Percentiles rank a stretch among this genome's conserved stretches.
phyloP scores from a whole-genome alignment of 2,888 invertebrate genomes.

The Argyresthia goedartella region DNA sequence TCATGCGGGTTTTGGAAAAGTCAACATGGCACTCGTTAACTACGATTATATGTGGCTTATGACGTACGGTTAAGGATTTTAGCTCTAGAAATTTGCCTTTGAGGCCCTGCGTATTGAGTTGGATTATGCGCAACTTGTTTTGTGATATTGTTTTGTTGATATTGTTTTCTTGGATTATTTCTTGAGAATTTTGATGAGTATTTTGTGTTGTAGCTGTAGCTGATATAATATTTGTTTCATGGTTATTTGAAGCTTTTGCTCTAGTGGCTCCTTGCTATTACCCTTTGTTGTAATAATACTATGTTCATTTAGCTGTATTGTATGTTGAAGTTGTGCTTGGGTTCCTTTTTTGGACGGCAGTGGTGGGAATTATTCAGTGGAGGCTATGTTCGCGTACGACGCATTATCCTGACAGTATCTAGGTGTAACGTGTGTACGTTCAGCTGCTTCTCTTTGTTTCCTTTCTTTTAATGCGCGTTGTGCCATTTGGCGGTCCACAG shows the following conservation, averaged over 20 bases:
- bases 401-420: background rate
- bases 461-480: background rate
- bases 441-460: background rate
- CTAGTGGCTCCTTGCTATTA: background rate
- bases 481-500: background rate
- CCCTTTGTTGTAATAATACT: background rate
- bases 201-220: background rate
- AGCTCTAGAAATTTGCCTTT: conserved; percentile 1
- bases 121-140: background rate
- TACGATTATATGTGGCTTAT: conserved; percentile 2
- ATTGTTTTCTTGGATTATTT: background rate
- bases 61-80: background rate
- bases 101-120: conserved; percentile 4
- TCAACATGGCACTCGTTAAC: conserved; percentile 6
- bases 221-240: background rate
- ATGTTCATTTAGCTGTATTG: background rate
- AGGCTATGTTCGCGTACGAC: background rate
- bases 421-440: background rate
- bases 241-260: background rate
- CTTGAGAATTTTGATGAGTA: background rate
- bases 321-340: background rate
- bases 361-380: background rate
- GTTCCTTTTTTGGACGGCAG: background rate
- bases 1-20: conserved; percentile 1
- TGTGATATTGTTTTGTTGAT: no score